These are phyloP conservation scores for Manacus vitellinus DNA, from an alignment of 2,113 vertebrate genomes.

Conservation along the genomic window DNA sequence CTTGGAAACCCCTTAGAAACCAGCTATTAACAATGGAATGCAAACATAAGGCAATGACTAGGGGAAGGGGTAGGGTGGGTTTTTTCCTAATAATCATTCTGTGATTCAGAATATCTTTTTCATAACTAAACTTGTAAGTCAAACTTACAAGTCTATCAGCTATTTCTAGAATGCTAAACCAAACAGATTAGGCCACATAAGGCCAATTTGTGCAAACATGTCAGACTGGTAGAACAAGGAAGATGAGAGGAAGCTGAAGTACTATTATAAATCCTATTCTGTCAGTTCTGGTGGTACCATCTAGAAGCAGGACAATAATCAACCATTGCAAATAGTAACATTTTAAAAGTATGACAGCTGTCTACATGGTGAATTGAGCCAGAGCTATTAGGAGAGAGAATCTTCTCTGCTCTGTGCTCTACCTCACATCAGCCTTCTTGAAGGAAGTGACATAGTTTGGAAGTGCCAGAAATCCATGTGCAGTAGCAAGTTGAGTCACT, in stretches of 20 bases:
- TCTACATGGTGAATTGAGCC: not conserved
- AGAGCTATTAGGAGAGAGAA: not conserved
- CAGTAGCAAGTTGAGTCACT: not conserved
- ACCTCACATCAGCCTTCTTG: not conserved
- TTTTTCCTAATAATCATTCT: not conserved
- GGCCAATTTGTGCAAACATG: not conserved
- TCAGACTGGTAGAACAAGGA: not conserved
- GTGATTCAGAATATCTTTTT: not conserved
- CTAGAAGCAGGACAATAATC: not conserved
- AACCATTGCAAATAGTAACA: not conserved
- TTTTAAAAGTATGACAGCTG: not conserved
- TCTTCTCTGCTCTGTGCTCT: not conserved
- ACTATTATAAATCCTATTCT: not conserved
- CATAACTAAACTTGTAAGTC: not conserved
- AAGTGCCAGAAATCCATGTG: not conserved
- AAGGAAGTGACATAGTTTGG: not conserved
- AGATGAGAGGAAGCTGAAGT: not conserved
- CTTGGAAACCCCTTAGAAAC: not conserved
- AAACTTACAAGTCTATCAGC: not conserved
- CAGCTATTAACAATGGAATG: not conserved
- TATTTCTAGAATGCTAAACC: not conserved
- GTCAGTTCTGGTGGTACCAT: not conserved
- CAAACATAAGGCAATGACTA: not conserved
- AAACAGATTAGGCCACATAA: not conserved
- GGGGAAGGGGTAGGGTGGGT: rapidly evolving